Conservation (phyloP, 1,140 invertebrate genomes). For the Zaprionus davidi region DNA sequence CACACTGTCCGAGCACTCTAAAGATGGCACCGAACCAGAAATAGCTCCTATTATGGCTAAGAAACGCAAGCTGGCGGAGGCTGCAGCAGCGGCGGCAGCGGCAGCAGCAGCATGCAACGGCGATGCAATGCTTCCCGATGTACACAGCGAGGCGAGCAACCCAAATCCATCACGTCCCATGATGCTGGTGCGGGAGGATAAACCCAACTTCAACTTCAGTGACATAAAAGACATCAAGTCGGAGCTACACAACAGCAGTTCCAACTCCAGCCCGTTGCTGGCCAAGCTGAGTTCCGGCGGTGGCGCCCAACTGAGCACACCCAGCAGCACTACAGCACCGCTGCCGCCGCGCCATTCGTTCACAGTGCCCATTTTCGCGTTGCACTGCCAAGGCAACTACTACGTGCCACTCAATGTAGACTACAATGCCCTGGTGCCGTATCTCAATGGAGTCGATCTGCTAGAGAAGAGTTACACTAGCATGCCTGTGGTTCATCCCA, state of each 20-base stretch:
- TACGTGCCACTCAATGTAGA: slow-evolving; percentile 96
- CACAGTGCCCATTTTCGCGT: slow-evolving; percentile 90
- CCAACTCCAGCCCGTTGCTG: slow-evolving; percentile 63
- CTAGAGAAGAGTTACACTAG: slow-evolving; percentile 85
- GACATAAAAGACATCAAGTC: slow-evolving; percentile 80
- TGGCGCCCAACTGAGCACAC: slow-evolving; percentile 59
- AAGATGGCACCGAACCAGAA: slow-evolving; percentile 79
- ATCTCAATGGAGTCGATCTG: slow-evolving; percentile 87
- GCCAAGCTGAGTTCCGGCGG: slow-evolving; percentile 52
- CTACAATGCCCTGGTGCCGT: slow-evolving; percentile 89
- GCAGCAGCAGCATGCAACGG: slow-evolving; percentile 60
- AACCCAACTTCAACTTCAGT: slow-evolving; percentile 69
- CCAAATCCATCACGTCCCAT: slow-evolving; percentile 30
- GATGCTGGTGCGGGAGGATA: slow-evolving; percentile 55
- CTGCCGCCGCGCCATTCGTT: slow-evolving; percentile 76
- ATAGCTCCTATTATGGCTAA: slow-evolving; percentile 81
- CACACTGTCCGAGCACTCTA: slow-evolving; percentile 78
- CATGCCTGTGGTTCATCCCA: slow-evolving; percentile 91
- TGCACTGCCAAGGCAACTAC: slow-evolving; percentile 94
- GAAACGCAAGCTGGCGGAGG: slow-evolving; percentile 77
- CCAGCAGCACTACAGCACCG: slow-evolving; percentile 78
- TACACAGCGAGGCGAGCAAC: slow-evolving; percentile 47
- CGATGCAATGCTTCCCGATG: slow-evolving; percentile 44
- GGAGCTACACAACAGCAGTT: slow-evolving; percentile 66
- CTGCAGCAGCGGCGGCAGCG: slow-evolving; percentile 50